Conservation (phyloP, 2,113 vertebrate species). For the Menura novaehollandiae region DNA sequence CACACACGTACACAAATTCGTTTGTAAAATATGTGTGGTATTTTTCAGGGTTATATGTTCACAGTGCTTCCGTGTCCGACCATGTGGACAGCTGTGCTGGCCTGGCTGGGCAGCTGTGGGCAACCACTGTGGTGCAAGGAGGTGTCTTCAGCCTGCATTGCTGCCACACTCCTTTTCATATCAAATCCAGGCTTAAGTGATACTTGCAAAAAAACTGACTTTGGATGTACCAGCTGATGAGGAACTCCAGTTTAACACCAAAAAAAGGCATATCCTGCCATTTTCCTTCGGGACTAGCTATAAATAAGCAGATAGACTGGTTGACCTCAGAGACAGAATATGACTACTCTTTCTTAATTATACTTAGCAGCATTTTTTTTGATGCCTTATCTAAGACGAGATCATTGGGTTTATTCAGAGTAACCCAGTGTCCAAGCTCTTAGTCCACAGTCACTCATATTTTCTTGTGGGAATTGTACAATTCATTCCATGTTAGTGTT, state of each 20-base stretch:
- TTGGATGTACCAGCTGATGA: neutral
- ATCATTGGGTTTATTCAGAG: constrained; percentile 24
- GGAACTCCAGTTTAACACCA: constrained; percentile 1
- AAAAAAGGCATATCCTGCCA: constrained; percentile 36
- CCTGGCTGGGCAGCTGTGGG: neutral
- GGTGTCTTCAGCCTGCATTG: neutral
- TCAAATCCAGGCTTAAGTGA: neutral
- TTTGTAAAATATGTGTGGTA: neutral
- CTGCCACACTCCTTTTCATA: neutral
- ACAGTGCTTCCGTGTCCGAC: neutral
- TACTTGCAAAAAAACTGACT: neutral
- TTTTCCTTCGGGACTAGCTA: constrained; percentile 15
- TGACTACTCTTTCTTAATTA: neutral
- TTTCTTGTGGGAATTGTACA: constrained; percentile 36
- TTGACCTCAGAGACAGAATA: neutral
- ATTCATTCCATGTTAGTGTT: neutral
- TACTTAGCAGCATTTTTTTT: neutral
- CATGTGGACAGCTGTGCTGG: neutral
- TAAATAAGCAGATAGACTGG: constrained; percentile 20
- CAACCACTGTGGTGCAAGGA: neutral
- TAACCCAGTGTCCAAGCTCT: neutral
- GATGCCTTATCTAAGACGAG: neutral
- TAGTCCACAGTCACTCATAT: neutral
- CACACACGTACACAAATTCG: neutral
- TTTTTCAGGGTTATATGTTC: neutral